Evolutionary conservation across 2,113 vertebrate species (phyloP).

Genomic region (Sebastes schlegelii): DNA sequence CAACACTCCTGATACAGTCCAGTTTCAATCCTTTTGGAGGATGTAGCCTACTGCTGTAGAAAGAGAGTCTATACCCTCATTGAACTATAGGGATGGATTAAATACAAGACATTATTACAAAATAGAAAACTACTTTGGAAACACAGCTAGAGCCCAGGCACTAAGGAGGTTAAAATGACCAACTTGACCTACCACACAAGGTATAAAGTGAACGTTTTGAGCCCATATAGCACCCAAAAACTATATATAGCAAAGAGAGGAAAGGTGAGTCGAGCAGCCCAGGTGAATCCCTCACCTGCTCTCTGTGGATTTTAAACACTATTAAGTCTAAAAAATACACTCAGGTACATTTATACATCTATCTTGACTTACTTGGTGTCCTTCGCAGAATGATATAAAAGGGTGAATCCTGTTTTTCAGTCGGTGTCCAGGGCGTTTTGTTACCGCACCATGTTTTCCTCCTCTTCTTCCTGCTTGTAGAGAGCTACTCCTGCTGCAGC

Average conservation of each 20-base stretch:
- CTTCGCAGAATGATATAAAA: not conserved
- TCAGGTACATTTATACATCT: not conserved
- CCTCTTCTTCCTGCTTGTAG: conserved; percentile 64
- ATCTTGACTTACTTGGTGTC: conserved; percentile 27
- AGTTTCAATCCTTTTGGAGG: too few species aligned
- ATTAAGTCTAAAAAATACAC: not conserved
- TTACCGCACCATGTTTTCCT: conserved; percentile 65
- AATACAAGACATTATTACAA: too few species aligned
- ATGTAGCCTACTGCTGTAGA: too few species aligned
- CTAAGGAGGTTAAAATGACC: too few species aligned
- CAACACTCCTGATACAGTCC: too few species aligned
- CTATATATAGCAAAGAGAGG: not conserved
- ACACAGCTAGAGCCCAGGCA: too few species aligned
- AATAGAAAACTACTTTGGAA: too few species aligned
- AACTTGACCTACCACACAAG: too few species aligned
- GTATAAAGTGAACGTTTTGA: too few species aligned
- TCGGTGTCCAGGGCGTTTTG: conserved; percentile 16
- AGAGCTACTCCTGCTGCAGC: not conserved
- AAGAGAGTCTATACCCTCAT: too few species aligned
- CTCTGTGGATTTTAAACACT: not conserved
- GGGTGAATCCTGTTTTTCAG: not conserved
- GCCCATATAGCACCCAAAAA: too few species aligned
- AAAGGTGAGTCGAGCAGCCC: conserved; percentile 18
- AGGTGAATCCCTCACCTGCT: conserved; percentile 31
- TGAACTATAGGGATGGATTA: too few species aligned